Conservation (phyloP, 2,113 vertebrate species). For the Hirundichthys speculiger region DNA sequence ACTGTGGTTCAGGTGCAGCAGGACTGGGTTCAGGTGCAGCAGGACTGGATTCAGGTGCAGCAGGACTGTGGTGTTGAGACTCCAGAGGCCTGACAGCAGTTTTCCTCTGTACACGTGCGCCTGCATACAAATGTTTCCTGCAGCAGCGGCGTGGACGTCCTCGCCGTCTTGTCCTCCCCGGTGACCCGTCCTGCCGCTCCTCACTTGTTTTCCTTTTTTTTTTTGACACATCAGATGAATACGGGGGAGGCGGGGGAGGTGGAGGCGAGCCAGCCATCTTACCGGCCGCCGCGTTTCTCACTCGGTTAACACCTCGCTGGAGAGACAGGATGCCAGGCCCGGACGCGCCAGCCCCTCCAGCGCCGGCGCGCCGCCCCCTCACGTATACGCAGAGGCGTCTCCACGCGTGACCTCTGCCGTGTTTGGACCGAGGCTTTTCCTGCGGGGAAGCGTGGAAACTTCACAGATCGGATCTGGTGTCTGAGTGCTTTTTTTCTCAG, state of each 20-base stretch:
- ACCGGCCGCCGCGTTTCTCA: constrained; percentile 65
- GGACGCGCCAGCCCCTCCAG: constrained; percentile 27
- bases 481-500: constrained; percentile 33
- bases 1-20: no score
- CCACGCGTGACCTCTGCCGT: constrained; percentile 36
- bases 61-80: no score
- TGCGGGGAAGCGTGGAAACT: constrained; percentile 11
- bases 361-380: constrained; percentile 19
- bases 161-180: constrained; percentile 53
- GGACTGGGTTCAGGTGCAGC: no score
- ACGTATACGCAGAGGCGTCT: constrained; percentile 14
- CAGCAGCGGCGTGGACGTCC: constrained; percentile 24
- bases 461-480: constrained; percentile 22
- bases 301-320: constrained; percentile 71
- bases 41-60: no score
- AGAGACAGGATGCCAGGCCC: constrained; percentile 69
- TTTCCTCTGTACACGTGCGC: constrained; percentile 24
- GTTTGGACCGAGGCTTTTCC: constrained; percentile 21
- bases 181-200: constrained; percentile 59
- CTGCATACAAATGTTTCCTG: constrained; percentile 46
- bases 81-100: background rate
- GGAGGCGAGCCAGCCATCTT: constrained; percentile 70
- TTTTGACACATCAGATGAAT: constrained; percentile 75
- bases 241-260: constrained; percentile 65
- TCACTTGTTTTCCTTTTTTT: constrained; percentile 28